Percentiles rank a stretch among this genome's conserved stretches.
Conservation (phyloP, 2,888 invertebrate species). For the Marasmarcha lunaedactyla region DNA sequence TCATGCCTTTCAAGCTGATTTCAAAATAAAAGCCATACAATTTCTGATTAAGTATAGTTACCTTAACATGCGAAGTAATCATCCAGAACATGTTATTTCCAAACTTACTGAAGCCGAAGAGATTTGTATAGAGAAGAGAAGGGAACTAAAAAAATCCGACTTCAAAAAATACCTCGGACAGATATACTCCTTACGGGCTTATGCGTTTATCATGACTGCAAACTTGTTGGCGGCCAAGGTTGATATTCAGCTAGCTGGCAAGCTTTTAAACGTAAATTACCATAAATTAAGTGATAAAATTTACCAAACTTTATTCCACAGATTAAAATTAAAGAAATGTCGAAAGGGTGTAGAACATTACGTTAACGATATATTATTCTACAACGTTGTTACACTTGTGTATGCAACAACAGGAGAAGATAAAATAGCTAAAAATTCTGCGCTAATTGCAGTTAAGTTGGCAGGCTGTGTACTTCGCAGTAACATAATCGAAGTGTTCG, state of each 20-base stretch:
- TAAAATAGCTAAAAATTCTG: slow-evolving; percentile 31
- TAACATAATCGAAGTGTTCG: slow-evolving; percentile 45
- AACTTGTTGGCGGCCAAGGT: slow-evolving; percentile 33
- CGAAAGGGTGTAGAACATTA: slow-evolving; percentile 18
- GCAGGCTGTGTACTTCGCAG: slow-evolving; percentile 43
- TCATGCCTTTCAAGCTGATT: slow-evolving; percentile 49
- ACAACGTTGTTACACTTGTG: slow-evolving; percentile 43
- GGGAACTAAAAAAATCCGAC: background rate
- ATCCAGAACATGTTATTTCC: slow-evolving; percentile 27
- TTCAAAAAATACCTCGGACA: slow-evolving; percentile 30
- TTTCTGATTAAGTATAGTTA: slow-evolving; percentile 38
- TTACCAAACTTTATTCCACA: too few species aligned
- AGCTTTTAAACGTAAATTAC: slow-evolving; percentile 37
- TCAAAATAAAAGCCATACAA: slow-evolving; percentile 40
- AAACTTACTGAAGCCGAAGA: slow-evolving; percentile 42
- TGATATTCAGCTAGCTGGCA: slow-evolving; percentile 35
- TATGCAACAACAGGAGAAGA: slow-evolving; percentile 41
- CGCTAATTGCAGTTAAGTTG: slow-evolving; percentile 36
- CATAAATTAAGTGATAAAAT: slow-evolving; percentile 23
- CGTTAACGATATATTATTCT: slow-evolving; percentile 39
- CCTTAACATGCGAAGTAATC: slow-evolving; percentile 36
- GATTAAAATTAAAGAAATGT: too few species aligned
- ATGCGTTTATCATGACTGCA: slow-evolving; percentile 29
- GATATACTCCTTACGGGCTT: slow-evolving; percentile 44
- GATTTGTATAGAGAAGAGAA: slow-evolving; percentile 23